Conservation (phyloP, 2,113 vertebrate species). For the Cebus imitator region DNA sequence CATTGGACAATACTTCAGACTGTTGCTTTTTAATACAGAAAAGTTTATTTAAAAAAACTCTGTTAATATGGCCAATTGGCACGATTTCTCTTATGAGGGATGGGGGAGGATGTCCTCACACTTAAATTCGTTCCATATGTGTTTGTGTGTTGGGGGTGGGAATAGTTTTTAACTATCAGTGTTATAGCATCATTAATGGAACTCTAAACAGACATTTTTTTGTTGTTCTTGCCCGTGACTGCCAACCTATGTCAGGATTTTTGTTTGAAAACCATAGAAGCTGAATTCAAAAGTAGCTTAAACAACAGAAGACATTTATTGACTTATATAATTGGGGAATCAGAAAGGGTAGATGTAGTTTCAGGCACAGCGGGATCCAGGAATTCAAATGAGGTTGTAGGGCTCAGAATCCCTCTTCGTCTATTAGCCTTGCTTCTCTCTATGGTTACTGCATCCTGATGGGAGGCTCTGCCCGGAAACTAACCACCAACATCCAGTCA, state of each 20-base stretch:
- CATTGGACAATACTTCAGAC: constrained; percentile 67
- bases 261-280: neutral
- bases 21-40: constrained; percentile 72
- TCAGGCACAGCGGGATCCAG: neutral
- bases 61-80: neutral
- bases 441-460: neutral
- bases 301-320: neutral
- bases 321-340: neutral
- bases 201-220: neutral
- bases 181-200: neutral
- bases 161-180: neutral
- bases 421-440: neutral
- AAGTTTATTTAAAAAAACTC: constrained; percentile 47
- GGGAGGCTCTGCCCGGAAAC: neutral
- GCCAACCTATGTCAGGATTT: neutral
- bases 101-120: neutral
- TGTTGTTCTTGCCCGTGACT: neutral
- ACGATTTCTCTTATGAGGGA: neutral
- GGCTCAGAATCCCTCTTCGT: neutral
- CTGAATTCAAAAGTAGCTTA: neutral
- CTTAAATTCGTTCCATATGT: neutral
- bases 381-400: neutral
- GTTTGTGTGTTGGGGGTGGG: too few species aligned
- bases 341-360: neutral
- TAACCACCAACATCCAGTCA: neutral